Percentiles rank a stretch among this genome's conserved stretches.
These are phyloP conservation scores for Sebastes hopkinsi DNA, from an alignment of 2,797 vertebrate genomes.

Conservation along the genomic window DNA sequence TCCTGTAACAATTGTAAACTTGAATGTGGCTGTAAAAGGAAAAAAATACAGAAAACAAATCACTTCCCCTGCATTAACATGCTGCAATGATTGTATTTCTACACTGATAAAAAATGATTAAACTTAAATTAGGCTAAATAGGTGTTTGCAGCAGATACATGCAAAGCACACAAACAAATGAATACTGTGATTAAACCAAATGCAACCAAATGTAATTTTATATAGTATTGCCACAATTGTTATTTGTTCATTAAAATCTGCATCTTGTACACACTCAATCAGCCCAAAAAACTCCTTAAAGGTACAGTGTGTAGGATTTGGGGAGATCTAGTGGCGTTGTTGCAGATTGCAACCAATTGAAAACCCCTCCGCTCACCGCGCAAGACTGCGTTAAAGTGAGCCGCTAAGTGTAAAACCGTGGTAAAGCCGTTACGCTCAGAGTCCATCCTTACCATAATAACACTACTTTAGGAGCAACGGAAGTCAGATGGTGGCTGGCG, in stretches of 20 bases:
- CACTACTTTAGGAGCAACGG: no score
- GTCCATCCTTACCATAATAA: no score
- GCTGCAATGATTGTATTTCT: neutral
- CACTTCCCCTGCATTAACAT: neutral
- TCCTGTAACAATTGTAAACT: neutral
- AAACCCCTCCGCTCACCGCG: no score
- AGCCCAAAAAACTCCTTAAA: neutral
- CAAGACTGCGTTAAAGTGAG: no score
- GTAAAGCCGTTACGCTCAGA: no score
- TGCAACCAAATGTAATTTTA: neutral
- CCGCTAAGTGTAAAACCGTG: no score
- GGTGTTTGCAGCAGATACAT: neutral
- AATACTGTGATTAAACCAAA: neutral
- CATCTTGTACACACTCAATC: neutral
- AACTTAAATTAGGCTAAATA: neutral
- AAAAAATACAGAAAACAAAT: neutral
- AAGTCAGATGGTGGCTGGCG: accelerated
- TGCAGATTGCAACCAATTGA: no score
- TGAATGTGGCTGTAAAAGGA: neutral
- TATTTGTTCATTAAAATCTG: neutral
- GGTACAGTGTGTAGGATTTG: no score
- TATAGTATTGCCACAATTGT: neutral
- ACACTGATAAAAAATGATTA: neutral
- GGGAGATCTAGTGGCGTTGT: no score
- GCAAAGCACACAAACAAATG: neutral